phyloP scores from a whole-genome alignment of 1,140 invertebrate species.

The Drosophila lini region DNA sequence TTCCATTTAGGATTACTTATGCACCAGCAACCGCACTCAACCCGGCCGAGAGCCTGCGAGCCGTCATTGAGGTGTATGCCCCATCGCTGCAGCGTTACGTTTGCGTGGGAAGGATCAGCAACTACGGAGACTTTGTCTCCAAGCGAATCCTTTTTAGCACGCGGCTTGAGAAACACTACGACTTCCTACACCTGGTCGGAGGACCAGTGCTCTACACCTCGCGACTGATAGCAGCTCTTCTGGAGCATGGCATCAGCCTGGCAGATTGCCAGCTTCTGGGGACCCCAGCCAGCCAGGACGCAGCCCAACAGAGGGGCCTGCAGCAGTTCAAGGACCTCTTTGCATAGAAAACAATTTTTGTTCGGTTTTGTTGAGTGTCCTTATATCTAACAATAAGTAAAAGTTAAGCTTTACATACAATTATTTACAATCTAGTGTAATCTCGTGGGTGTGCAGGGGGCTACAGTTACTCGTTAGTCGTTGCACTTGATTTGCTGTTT shows the following conservation, averaged over 20 bases:
- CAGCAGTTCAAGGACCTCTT: constrained; percentile 78
- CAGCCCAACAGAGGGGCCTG: constrained; percentile 32
- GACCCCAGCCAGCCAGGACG: background rate
- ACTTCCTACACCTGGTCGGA: constrained; percentile 86
- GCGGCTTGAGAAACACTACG: constrained; percentile 81
- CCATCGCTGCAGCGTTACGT: constrained; percentile 85
- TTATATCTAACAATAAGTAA: constrained; percentile 68
- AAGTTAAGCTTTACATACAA: constrained; percentile 70
- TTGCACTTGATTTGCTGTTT: constrained; percentile 75
- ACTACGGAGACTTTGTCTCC: constrained; percentile 87
- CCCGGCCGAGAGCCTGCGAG: constrained; percentile 85
- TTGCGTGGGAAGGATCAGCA: constrained; percentile 87
- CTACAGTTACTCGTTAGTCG: constrained; percentile 31
- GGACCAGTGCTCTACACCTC: constrained; percentile 87
- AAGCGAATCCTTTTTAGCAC: constrained; percentile 87
- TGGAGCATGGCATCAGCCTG: constrained; percentile 85
- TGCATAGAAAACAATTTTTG: constrained; percentile 58
- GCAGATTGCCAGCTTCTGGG: constrained; percentile 39
- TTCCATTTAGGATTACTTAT: constrained; percentile 86
- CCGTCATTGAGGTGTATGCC: constrained; percentile 88
- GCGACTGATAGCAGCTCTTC: constrained; percentile 86
- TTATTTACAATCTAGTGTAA: constrained; percentile 77
- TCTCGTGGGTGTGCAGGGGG: constrained; percentile 54
- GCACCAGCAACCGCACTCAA: constrained; percentile 85
- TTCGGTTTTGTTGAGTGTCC: constrained; percentile 38